Percentiles rank a stretch among this genome's conserved stretches.
These are phyloP conservation scores for Synanceia verrucosa DNA, from an alignment of 2,797 vertebrate genomes.

Conservation along the genomic window DNA sequence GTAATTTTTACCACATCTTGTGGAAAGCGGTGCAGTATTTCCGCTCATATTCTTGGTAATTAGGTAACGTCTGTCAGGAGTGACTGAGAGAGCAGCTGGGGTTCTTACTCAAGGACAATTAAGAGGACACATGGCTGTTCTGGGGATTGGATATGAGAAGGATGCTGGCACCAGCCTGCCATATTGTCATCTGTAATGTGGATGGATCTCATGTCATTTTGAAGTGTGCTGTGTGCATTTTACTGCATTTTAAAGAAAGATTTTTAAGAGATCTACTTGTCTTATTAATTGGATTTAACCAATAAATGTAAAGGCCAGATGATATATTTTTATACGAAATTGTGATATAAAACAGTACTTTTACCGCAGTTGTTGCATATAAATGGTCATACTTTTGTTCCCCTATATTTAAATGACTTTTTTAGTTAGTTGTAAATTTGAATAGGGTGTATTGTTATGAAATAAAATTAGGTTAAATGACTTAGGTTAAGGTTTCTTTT, in stretches of 20 bases:
- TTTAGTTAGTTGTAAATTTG: too few species aligned
- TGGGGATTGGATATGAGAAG: constrained; percentile 31
- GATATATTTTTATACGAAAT: too few species aligned
- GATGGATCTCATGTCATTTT: constrained; percentile 42
- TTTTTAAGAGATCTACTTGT: neutral
- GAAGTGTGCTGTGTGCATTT: neutral
- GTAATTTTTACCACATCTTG: neutral
- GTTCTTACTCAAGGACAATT: constrained; percentile 52
- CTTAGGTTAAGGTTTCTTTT: too few species aligned
- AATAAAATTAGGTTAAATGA: too few species aligned
- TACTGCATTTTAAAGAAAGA: neutral
- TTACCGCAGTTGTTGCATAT: too few species aligned
- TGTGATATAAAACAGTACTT: too few species aligned
- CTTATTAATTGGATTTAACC: neutral
- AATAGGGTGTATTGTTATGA: too few species aligned
- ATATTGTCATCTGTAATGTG: constrained; percentile 24
- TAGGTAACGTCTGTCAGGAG: neutral
- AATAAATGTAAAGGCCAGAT: too few species aligned
- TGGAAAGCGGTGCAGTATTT: neutral
- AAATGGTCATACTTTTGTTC: neutral
- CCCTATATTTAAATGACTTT: neutral
- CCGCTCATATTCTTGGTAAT: neutral
- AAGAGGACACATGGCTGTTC: constrained; percentile 36
- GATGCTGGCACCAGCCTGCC: neutral
- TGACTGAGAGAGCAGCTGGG: constrained; percentile 23